Conservation (phyloP, 1,140 invertebrate species). For the Panagrolaimus sp. region DNA sequence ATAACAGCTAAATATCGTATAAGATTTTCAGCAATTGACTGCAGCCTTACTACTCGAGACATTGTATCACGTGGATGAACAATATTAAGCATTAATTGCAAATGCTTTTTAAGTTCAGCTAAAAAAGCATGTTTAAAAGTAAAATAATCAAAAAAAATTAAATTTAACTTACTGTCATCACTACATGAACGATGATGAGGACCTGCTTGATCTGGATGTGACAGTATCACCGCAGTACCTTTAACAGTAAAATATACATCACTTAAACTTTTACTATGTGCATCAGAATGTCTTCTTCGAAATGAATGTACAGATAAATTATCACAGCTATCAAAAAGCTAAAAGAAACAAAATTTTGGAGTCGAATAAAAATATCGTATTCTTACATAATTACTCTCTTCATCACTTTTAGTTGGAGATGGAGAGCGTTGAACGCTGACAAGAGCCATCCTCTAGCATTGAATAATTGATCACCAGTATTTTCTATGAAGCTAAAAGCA, state of each 20-base stretch:
- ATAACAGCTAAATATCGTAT: conserved; percentile 88
- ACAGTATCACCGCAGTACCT: conserved; percentile 80
- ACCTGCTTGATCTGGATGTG: conserved; percentile 65
- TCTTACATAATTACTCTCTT: background rate
- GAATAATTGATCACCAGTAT: too few relatives aligned
- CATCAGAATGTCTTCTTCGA: conserved; percentile 90
- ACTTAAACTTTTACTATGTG: conserved; percentile 66
- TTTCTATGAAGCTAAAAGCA: too few relatives aligned
- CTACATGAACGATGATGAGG: conserved; percentile 10
- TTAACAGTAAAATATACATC: conserved; percentile 93
- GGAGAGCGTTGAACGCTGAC: conserved; percentile 61
- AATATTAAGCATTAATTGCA: conserved; percentile 89
- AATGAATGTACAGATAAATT: background rate
- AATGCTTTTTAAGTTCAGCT: conserved; percentile 80
- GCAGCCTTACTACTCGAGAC: conserved; percentile 92
- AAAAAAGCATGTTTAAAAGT: conserved; percentile 69
- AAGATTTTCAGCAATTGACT: conserved; percentile 75
- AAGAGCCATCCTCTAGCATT: conserved; percentile 53
- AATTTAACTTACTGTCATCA: conserved; percentile 16
- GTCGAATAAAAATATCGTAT: too few relatives aligned
- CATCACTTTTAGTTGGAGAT: conserved; percentile 58
- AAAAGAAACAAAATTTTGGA: conserved; percentile 59
- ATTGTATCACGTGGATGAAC: conserved; percentile 84
- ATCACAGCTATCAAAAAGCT: background rate
- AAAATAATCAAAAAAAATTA: conserved; percentile 18